Evolutionary conservation across 2,888 invertebrate genomes (phyloP).

Genomic region (Nineta flava): DNA sequence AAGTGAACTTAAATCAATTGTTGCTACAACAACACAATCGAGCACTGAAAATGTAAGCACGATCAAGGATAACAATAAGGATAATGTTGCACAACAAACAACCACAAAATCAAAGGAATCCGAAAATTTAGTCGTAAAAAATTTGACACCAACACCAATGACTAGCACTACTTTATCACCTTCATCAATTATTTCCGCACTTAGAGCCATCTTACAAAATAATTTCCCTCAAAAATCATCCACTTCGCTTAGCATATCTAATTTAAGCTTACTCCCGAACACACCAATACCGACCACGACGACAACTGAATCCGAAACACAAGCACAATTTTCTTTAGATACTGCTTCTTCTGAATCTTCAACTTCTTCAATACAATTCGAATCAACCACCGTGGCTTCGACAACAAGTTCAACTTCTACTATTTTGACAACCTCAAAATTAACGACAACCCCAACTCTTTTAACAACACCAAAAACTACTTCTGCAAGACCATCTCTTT

Average conservation of each 20-base stretch:
- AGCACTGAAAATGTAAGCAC: no score
- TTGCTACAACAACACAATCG: neutral
- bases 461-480: neutral
- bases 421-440: neutral
- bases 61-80: no score
- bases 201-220: no score
- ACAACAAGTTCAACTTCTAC: neutral
- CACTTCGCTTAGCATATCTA: no score
- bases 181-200: no score
- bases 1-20: neutral
- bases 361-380: neutral
- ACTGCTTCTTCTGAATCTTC: neutral
- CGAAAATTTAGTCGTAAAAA: conserved; percentile 3
- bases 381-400: neutral
- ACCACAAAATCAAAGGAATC: neutral
- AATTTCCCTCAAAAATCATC: no score
- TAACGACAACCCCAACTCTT: neutral
- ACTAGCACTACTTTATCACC: conserved; percentile 8
- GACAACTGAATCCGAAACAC: neutral
- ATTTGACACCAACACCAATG: conserved; percentile 1
- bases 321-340: neutral
- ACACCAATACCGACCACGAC: neutral
- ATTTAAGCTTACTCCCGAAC: no score
- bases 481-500: neutral
- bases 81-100: neutral